Conservation (phyloP, 2,113 vertebrate species). For the Pycnonotus jocosus region DNA sequence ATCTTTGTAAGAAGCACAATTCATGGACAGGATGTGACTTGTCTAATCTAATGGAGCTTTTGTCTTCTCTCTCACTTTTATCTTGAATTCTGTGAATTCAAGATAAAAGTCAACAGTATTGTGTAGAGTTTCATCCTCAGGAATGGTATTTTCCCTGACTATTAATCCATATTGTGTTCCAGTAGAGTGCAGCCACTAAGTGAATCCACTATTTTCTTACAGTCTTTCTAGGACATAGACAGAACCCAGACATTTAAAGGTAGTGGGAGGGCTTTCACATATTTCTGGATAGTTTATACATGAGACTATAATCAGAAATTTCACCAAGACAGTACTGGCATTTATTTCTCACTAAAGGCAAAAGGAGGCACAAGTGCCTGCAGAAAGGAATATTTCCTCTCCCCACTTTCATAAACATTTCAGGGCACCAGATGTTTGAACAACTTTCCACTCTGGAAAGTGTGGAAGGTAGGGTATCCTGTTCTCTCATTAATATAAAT, state of each 20-base stretch:
- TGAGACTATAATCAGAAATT: neutral
- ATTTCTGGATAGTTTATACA: neutral
- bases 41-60: neutral
- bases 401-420: neutral
- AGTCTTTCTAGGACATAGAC: neutral
- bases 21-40: neutral
- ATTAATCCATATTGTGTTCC: neutral
- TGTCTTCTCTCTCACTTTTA: neutral
- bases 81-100: neutral
- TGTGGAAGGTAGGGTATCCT: neutral
- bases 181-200: neutral
- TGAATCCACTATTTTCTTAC: neutral
- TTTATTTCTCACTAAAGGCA: neutral
- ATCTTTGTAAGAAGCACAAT: neutral
- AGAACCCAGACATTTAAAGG: neutral
- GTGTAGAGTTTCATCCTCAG: neutral
- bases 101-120: neutral
- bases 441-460: neutral
- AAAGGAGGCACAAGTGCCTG: neutral
- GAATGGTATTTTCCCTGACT: neutral
- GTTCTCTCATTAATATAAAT: neutral
- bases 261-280: neutral
- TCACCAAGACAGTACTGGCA: neutral
- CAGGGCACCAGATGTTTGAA: neutral
- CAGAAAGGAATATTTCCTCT: neutral